Base-by-base conservation (phyloP, 2,113 vertebrate genomes). In the Oncorhynchus keta region DNA sequence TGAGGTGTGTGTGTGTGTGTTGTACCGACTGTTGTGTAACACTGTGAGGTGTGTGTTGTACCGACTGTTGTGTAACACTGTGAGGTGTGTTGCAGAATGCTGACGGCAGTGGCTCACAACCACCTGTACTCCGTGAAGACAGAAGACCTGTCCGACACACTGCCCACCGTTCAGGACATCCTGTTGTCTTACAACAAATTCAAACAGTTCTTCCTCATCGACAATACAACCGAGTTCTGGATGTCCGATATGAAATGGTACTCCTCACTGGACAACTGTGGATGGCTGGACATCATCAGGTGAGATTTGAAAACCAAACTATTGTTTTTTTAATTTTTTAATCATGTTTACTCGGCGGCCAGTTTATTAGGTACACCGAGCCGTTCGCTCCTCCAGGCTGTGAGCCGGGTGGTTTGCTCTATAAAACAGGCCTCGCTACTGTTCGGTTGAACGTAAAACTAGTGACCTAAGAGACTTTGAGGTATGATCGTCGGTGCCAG, bases 161-260 rank as follows among this genome's bases (percentile, higher is more conserved):
- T 96, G 75, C 94, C 95, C 1, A 90, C 94, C 39, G 74, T 95
- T 49, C 93, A 94, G 82, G 96, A 97, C 67, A 94, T 97, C 83
- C 96, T 96, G 88, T 89, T 88, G 62, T 91, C 95, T 1, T 96
- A 96, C 75, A 92, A 83, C 75, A 95, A 86, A 86, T 96, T 96
- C 87, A 96, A 96, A 75, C 95, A 96, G 79, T 92, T 95, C 8
- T 97, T 96, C 87, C 85, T 97, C 61, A 94, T 96, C 84, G 96
- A 97, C 87, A 95, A 94, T 79, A 91, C 93, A 81, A 83, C 93
- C 3, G 95, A 97, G 22, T 97, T 97, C 80, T 97, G 95, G 96
- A 86, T 95, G 83, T 95, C 94, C n/a, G 96, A 97, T 85, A 91
- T 96, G 83, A 97, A 97, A 75, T 97, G 96, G 95, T 95, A 97